phyloP scores from a whole-genome alignment of 2,113 vertebrate species.

The Anhinga anhinga region DNA sequence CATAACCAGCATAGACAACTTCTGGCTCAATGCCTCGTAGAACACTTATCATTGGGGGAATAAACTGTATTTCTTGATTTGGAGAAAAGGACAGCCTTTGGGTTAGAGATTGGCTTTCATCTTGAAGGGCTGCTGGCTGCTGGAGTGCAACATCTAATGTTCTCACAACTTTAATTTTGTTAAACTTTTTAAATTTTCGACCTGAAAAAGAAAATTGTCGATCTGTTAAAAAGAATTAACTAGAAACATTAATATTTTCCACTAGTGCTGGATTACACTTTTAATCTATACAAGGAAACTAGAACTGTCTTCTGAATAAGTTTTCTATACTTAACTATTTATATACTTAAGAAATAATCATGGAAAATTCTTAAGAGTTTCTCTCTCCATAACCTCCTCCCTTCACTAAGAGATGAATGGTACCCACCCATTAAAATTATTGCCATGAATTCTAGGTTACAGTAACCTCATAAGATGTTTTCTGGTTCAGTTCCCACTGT shows the following conservation, averaged over 20 bases:
- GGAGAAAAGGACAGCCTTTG: conserved; percentile 81
- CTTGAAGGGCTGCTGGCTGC: conserved; percentile 73
- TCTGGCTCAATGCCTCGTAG: conserved; percentile 94
- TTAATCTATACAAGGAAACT: neutral
- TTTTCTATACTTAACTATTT: neutral
- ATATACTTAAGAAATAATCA: neutral
- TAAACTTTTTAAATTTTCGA: conserved; percentile 93
- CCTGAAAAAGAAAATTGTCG: conserved; percentile 72
- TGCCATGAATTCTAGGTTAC: conserved; percentile 48
- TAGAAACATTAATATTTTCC: neutral
- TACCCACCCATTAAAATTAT: conserved; percentile 29
- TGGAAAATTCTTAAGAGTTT: conserved; percentile 39
- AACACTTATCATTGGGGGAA: conserved; percentile 85
- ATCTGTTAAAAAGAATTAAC: neutral
- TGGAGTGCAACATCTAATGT: conserved; percentile 82
- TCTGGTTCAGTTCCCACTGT: conserved; percentile 38
- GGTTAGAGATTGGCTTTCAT: conserved; percentile 78
- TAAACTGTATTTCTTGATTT: conserved; percentile 83
- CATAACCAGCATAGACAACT: conserved; percentile 85
- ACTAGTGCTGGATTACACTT: neutral
- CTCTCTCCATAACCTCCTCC: neutral
- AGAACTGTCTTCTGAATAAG: neutral
- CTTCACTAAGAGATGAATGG: neutral
- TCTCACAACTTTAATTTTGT: conserved; percentile 85
- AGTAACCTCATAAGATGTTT: conserved; percentile 48